Percentiles rank a stretch among this genome's conserved stretches.
These are phyloP conservation scores for Drosophila lini DNA, from an alignment of 1,140 invertebrate species.

Conservation along the genomic window DNA sequence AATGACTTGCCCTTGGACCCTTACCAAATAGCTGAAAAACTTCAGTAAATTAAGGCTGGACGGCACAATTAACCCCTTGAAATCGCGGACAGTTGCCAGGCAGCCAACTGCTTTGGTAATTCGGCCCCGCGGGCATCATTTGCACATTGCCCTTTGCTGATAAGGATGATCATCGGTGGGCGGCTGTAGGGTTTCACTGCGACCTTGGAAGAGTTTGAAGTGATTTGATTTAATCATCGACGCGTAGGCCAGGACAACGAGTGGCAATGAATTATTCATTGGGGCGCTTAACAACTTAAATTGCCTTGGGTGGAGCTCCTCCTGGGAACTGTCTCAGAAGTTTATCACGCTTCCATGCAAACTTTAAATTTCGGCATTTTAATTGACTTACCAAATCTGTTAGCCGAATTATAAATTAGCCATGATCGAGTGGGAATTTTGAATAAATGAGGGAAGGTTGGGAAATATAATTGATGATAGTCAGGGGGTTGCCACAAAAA, in stretches of 20 bases:
- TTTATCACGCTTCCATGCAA: constrained; percentile 36
- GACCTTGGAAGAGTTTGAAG: constrained; percentile 41
- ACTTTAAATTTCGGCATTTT: constrained; percentile 41
- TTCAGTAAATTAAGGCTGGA: constrained; percentile 34
- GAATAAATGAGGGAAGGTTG: background rate
- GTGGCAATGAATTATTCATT: constrained; percentile 66
- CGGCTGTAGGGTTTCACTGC: background rate
- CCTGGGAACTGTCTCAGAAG: constrained; percentile 14
- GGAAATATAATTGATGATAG: background rate
- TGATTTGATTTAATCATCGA: constrained; percentile 73
- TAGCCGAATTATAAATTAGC: constrained; percentile 13
- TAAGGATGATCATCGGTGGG: constrained; percentile 29
- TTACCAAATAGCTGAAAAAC: constrained; percentile 14
- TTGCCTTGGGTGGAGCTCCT: constrained; percentile 4
- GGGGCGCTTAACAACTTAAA: constrained; percentile 31
- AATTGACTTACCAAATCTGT: constrained; percentile 44
- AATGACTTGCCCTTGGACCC: constrained; percentile 37
- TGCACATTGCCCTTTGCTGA: constrained; percentile 22
- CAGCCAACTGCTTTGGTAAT: constrained; percentile 26
- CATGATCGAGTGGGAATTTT: background rate
- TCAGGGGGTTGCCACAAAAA: background rate
- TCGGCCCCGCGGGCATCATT: constrained; percentile 30
- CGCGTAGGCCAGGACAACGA: constrained; percentile 49
- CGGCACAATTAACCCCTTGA: constrained; percentile 50
- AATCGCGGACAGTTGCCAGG: constrained; percentile 26